phyloP scores from a whole-genome alignment of 1,140 invertebrate species.

The Arctopsyche grandis region DNA sequence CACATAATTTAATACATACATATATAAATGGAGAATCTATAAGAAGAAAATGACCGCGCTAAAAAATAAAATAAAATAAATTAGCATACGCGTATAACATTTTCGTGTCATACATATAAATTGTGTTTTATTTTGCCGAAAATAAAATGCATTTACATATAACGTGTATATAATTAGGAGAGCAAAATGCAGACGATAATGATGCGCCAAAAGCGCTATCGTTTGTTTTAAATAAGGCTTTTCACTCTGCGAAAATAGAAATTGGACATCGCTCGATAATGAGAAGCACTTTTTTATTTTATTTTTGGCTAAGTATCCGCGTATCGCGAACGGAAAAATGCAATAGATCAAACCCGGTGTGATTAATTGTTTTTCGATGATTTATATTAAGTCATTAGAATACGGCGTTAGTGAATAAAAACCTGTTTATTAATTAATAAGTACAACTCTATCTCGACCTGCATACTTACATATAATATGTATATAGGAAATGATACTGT shows the following conservation, averaged over 20 bases:
- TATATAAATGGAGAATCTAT: background rate
- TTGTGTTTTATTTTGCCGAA: background rate
- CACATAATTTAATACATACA: conserved; percentile 11
- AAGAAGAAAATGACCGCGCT: background rate
- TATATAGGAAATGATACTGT: no score
- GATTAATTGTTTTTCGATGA: conserved; percentile 23
- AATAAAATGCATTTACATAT: background rate
- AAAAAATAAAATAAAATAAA: conserved; percentile 12
- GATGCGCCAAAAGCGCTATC: conserved; percentile 5
- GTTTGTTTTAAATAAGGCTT: background rate
- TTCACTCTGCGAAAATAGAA: background rate
- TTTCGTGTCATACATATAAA: background rate
- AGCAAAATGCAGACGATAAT: no score
- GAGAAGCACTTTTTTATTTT: background rate
- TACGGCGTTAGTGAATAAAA: background rate
- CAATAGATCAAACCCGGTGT: conserved; percentile 6
- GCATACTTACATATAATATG: no score
- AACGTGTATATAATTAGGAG: conserved; percentile 1
- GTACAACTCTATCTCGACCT: background rate
- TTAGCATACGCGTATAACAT: background rate
- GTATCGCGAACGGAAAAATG: background rate
- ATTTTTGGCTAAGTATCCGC: background rate
- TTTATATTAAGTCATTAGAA: conserved; percentile 28
- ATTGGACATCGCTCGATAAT: background rate
- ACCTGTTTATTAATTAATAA: conserved; percentile 22